phyloP scores from a whole-genome alignment of 2,113 vertebrate genomes.

The Siphamia tubifer region DNA sequence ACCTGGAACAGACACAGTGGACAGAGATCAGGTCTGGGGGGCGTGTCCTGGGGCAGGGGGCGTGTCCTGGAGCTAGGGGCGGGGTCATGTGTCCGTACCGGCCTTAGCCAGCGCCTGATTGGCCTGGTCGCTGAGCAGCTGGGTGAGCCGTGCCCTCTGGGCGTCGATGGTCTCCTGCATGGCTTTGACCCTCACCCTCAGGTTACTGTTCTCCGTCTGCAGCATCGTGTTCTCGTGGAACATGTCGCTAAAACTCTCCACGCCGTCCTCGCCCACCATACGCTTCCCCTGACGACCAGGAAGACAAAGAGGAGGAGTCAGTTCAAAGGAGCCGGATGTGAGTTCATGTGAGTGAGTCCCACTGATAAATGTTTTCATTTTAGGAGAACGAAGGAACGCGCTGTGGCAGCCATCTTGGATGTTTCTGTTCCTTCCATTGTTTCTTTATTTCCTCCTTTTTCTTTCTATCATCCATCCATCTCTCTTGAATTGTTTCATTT shows the following conservation, averaged over 20 bases:
- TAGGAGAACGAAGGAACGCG: too few species aligned
- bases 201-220: conserved; percentile 94
- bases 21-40: background rate
- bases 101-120: conserved; percentile 88
- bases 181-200: conserved; percentile 93
- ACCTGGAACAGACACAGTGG: conserved; percentile 77
- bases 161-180: conserved; percentile 97
- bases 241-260: conserved; percentile 98
- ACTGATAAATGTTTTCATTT: too few species aligned
- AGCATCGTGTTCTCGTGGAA: conserved; percentile 97
- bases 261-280: conserved; percentile 90
- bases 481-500: too few species aligned
- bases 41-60: too few species aligned
- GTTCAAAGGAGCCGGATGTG: too few species aligned
- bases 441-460: too few species aligned
- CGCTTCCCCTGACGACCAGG: conserved; percentile 86
- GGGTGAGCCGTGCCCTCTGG: conserved; percentile 87
- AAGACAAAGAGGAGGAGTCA: background rate
- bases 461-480: too few species aligned
- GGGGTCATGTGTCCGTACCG: conserved; percentile 70
- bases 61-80: background rate
- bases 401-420: too few species aligned
- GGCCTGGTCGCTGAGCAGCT: conserved; percentile 91
- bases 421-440: too few species aligned
- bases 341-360: too few species aligned